phyloP scores from a whole-genome alignment of 2,113 vertebrate species.

The Trogon surrucura region DNA sequence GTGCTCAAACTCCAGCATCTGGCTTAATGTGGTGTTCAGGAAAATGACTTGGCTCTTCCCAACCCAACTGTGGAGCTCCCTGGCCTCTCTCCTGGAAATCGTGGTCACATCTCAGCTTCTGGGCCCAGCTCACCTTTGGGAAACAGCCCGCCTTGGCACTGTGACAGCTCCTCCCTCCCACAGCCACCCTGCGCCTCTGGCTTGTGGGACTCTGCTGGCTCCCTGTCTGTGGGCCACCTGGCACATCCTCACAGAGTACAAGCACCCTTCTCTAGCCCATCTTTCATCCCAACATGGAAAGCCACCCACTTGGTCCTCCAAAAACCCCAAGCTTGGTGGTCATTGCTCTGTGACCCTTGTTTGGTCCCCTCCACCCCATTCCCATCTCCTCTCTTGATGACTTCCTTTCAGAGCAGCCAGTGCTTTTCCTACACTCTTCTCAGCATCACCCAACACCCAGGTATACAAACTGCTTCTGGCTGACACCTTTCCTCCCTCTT shows the following conservation, averaged over 20 bases:
- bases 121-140: neutral
- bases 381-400: neutral
- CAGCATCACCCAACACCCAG: neutral
- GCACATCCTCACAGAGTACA: neutral
- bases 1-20: neutral
- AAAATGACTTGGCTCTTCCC: neutral
- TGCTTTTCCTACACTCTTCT: neutral
- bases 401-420: neutral
- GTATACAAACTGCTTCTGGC: neutral
- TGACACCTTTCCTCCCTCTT: neutral
- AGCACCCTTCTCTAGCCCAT: neutral
- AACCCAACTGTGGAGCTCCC: neutral
- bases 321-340: neutral
- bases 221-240: neutral
- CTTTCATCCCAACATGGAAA: neutral
- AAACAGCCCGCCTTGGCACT: neutral
- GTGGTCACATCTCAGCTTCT: neutral
- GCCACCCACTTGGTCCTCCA: neutral
- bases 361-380: neutral
- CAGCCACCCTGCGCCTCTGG: neutral
- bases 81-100: neutral
- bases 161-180: neutral
- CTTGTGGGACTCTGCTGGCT: neutral
- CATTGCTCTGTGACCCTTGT: neutral
- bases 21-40: rapidly evolving